phyloP scores from a whole-genome alignment of 37 sponge, comb jelly and placozoan genomes.

The Trichoplax adhaerens region DNA sequence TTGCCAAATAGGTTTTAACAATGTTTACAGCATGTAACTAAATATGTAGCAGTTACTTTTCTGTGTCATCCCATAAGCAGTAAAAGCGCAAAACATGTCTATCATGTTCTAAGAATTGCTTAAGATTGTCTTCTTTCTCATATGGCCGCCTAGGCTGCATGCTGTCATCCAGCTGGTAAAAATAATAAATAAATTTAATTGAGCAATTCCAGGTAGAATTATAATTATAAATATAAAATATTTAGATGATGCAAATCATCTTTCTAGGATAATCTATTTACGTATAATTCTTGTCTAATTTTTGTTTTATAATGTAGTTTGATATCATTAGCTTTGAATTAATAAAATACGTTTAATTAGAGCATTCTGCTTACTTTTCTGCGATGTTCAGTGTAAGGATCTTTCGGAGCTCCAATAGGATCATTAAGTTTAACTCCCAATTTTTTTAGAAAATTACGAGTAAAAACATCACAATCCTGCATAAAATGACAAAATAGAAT shows the following conservation, averaged over 20 bases:
- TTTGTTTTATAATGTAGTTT: too few species aligned
- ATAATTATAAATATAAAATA: too few species aligned
- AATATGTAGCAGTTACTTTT: neutral
- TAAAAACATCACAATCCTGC: constrained; percentile 90
- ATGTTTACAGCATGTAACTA: neutral
- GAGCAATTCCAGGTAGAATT: too few species aligned
- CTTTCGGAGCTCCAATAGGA: constrained; percentile 25
- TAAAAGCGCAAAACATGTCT: constrained; percentile 78
- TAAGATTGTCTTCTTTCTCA: constrained; percentile 70
- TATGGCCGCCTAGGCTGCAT: constrained; percentile 97
- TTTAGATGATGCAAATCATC: too few species aligned
- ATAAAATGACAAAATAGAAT: neutral
- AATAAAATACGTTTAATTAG: too few species aligned
- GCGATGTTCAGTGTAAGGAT: constrained; percentile 57
- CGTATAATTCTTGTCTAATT: too few species aligned
- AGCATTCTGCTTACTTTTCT: constrained; percentile 23
- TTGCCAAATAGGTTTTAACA: neutral
- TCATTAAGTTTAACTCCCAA: constrained; percentile 54
- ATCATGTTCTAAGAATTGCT: constrained; percentile 88
- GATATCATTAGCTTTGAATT: too few species aligned
- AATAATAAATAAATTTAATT: neutral
- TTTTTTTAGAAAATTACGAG: constrained; percentile 74
- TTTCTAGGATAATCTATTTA: too few species aligned
- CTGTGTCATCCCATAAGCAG: constrained; percentile 87
- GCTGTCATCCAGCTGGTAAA: constrained; percentile 31